phyloP scores from a whole-genome alignment of 2,888 invertebrate species.

The Eupithecia pulchellata region DNA sequence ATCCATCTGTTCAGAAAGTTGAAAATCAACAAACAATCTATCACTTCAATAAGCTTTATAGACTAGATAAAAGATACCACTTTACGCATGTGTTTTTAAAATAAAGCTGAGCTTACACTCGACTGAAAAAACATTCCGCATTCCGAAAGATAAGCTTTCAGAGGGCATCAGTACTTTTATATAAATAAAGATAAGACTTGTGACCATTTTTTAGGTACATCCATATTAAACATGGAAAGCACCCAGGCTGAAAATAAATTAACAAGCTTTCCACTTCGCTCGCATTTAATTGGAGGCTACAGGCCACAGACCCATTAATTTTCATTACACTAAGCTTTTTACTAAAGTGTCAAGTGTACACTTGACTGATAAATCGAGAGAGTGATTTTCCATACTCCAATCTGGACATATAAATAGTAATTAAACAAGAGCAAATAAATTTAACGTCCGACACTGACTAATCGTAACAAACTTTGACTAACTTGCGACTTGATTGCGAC shows the following conservation, averaged over 20 bases:
- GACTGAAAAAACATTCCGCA: neutral
- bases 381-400: slow-evolving; percentile 47
- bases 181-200: neutral
- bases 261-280: slow-evolving; percentile 4
- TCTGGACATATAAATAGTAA: slow-evolving; percentile 5
- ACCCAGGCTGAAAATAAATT: neutral
- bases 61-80: neutral
- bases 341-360: slow-evolving; percentile 41
- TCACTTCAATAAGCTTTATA: slow-evolving; percentile 8
- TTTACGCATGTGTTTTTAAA: neutral
- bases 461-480: slow-evolving; percentile 27
- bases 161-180: neutral
- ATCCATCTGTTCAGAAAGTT: slow-evolving; percentile 45
- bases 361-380: slow-evolving; percentile 43
- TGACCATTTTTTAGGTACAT: neutral
- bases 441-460: slow-evolving; percentile 22
- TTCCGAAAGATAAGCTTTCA: neutral
- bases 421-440: slow-evolving; percentile 25
- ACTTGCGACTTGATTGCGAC: slow-evolving; percentile 22
- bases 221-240: neutral
- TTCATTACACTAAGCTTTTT: slow-evolving; percentile 45
- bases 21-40: slow-evolving; percentile 41
- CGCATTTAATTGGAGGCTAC: slow-evolving; percentile 20
- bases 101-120: neutral
- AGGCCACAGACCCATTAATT: slow-evolving; percentile 47